phyloP scores from a whole-genome alignment of 2,113 vertebrate species.

The Eretmochelys imbricata region DNA sequence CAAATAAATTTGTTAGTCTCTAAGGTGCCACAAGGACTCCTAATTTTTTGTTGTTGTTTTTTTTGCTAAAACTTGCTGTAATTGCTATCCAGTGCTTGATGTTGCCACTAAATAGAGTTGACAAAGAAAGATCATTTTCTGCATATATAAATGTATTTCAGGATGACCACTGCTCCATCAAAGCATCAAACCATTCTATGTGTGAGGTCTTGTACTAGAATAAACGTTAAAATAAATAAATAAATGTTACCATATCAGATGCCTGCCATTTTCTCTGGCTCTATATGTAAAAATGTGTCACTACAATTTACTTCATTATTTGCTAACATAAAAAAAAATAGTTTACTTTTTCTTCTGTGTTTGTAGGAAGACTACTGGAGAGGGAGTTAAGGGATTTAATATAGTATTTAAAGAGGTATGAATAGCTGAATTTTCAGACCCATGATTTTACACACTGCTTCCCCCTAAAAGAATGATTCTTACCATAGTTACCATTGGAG shows the following conservation, averaged over 20 bases:
- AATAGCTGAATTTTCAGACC: not conserved
- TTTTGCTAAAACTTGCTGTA: not conserved
- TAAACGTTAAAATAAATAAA: not conserved
- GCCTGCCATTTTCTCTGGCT: not conserved
- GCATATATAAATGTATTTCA: not conserved
- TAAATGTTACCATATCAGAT: not conserved
- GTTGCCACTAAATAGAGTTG: not conserved
- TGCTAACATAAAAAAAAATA: not conserved
- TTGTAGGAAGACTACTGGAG: not conserved
- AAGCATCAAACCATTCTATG: not conserved
- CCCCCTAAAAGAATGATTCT: not conserved
- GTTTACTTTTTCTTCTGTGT: not conserved
- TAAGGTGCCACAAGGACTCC: too few relatives aligned
- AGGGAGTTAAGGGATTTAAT: not conserved
- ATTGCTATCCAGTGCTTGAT: not conserved
- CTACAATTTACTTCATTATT: not conserved
- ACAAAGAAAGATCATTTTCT: not conserved
- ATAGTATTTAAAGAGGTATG: not conserved
- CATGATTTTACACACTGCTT: not conserved
- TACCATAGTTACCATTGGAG: not conserved
- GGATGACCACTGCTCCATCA: not conserved
- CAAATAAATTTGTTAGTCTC: too few relatives aligned
- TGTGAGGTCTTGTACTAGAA: not conserved
- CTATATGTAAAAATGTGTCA: not conserved
- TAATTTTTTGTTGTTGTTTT: too few relatives aligned